Evolutionary conservation across 2,797 vertebrate genomes (phyloP).

Genomic region (Sarcoramphus papa): DNA sequence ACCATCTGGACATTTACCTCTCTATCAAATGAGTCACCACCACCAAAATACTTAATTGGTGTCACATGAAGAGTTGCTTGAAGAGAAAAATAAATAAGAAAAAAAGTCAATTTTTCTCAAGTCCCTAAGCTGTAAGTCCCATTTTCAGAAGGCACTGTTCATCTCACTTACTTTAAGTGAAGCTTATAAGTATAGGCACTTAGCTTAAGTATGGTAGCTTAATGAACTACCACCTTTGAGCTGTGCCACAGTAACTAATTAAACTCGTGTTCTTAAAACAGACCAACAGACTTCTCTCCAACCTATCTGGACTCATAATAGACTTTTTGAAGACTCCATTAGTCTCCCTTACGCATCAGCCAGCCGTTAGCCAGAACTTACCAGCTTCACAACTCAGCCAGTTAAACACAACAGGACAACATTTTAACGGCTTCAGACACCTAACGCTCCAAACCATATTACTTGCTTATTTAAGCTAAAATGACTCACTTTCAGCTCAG

Average conservation of each 20-base stretch:
- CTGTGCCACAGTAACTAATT: not conserved
- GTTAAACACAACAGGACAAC: not conserved
- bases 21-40: not conserved
- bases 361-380: not conserved
- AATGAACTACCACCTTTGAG: not conserved
- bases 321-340: not conserved
- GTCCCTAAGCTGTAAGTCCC: not conserved
- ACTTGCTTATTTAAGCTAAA: not conserved
- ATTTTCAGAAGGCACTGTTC: not conserved
- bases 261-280: not conserved
- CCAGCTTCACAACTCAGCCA: not conserved
- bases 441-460: not conserved
- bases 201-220: not conserved
- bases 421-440: not conserved
- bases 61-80: not conserved
- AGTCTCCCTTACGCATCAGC: not conserved
- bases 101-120: not conserved
- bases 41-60: not conserved
- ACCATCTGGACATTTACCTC: conserved; percentile 2
- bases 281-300: not conserved
- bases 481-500: accelerated
- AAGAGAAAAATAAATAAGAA: not conserved
- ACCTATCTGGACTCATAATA: not conserved
- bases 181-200: not conserved
- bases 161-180: not conserved